Evolutionary conservation across 2,113 vertebrate species (phyloP), one percentile per base, ranked within the genome.

Genomic region (Leucosticte australis): DNA sequence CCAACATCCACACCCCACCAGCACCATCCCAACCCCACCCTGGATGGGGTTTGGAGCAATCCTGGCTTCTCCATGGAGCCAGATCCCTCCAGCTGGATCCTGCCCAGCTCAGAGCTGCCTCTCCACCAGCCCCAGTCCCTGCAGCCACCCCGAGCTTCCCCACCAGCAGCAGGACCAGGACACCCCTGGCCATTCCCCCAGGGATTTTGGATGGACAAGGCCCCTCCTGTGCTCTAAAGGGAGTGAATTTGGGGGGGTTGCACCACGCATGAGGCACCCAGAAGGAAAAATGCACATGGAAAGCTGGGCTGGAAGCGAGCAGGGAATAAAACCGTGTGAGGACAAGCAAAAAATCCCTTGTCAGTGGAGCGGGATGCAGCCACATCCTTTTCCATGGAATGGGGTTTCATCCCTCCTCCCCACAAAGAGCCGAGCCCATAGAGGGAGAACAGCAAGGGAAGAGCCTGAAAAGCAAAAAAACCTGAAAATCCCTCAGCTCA

Each of bases 261-360:
- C 46, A 39, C 15, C 27, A 0, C 0, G 4, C 27, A 3, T 0
- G 41, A 24, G 35, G 73, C n/a, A 11, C 4, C 3, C 16, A 39
- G 76, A 24, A 33, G 9, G 8, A 9, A 65, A 75, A 73, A 41
- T 0, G 2, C 23, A 8, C 23, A 0, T 0, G 62, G 86, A 41
- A 56, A 75, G 56, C 13, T 4, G 16, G 3, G 2, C 50, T 82
- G 89, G 83, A 27, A 70, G 42, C 0, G 35, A 42, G 57, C 13
- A 39, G 67, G 75, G 4, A 13, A 24, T 23, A 7, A 56, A 87
- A 87, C 27, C 0, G 7, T 2, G 26, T 0, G 2, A 77, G 63
- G 44, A 5, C 7, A 13, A 28, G 31, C 8, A 6, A 6, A 39
- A 75, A 79, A 46, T 17, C 46, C 52, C 67, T 2, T 12, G 31